phyloP scores from a whole-genome alignment of 2,888 invertebrate species.

The Aplocera efformata region DNA sequence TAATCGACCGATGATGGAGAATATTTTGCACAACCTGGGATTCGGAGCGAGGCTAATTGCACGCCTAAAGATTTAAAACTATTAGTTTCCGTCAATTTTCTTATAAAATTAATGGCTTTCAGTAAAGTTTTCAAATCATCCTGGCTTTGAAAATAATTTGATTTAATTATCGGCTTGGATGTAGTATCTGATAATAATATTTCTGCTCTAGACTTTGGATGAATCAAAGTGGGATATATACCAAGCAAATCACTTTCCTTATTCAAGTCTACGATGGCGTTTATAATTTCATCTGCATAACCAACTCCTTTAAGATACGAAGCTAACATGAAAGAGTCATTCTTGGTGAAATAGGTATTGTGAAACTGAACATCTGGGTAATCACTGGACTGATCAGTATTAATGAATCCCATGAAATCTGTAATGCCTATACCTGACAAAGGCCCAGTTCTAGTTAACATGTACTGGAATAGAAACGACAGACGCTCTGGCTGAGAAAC shows the following conservation, averaged over 20 bases:
- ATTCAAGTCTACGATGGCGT: constrained; percentile 42
- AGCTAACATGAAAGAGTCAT: constrained; percentile 36
- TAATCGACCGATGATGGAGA: constrained; percentile 61
- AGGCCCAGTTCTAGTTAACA: constrained; percentile 44
- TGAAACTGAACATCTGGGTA: constrained; percentile 77
- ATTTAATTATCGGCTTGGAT: constrained; percentile 13
- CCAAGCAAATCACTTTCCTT: constrained; percentile 48
- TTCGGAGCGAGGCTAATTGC: constrained; percentile 8
- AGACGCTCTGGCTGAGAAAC: constrained; percentile 1
- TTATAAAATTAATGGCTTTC: constrained; percentile 18
- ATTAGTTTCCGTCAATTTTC: constrained; percentile 9
- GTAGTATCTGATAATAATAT: constrained; percentile 58
- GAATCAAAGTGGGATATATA: constrained; percentile 56
- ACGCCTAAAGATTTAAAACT: constrained; percentile 13
- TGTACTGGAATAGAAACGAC: constrained; percentile 59
- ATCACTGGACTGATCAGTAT: constrained; percentile 55
- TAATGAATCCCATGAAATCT: constrained; percentile 74
- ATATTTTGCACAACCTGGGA: constrained; percentile 21
- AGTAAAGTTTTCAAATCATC: constrained; percentile 13
- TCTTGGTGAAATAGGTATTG: constrained; percentile 46
- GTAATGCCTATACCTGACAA: constrained; percentile 17
- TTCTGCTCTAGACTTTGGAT: constrained; percentile 77
- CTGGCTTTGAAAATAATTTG: constrained; percentile 23
- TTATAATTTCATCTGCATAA: constrained; percentile 27
- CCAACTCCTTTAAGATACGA: constrained; percentile 15